These are phyloP conservation scores for Drosophila nr. medialis DNA, from an alignment of 2,888 invertebrate genomes.

Conservation along the genomic window DNA sequence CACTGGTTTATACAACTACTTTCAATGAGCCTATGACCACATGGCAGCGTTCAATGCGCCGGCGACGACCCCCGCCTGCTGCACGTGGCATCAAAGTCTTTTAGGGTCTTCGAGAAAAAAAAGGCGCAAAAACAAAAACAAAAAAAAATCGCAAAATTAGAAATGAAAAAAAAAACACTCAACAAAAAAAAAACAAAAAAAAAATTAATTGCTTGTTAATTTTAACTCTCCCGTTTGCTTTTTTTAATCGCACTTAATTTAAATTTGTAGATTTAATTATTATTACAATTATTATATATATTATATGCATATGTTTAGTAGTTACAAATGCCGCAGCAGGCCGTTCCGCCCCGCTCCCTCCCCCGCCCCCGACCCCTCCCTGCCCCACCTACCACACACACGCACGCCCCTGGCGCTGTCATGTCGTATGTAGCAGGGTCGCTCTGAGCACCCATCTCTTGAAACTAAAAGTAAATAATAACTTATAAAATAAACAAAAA, in stretches of 20 bases:
- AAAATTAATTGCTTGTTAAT: conserved; percentile 72
- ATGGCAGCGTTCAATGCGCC: conserved; percentile 14
- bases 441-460: conserved; percentile 73
- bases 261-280: conserved; percentile 72
- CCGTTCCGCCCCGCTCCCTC: conserved; percentile 50
- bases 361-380: conserved; percentile 36
- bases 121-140: conserved; percentile 34
- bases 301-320: conserved; percentile 70
- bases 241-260: conserved; percentile 71
- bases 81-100: conserved; percentile 61
- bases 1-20: conserved; percentile 87
- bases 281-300: conserved; percentile 74
- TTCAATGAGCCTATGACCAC: conserved; percentile 83
- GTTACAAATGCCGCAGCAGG: conserved; percentile 76
- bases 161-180: conserved; percentile 29
- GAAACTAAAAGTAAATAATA: conserved; percentile 43
- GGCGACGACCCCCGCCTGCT: conserved; percentile 32
- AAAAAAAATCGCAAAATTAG: conserved; percentile 46
- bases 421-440: conserved; percentile 57
- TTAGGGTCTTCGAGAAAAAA: conserved; percentile 45
- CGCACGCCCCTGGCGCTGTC: conserved; percentile 60
- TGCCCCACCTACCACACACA: neutral
- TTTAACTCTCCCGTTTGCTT: conserved; percentile 71
- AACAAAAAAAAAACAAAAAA: conserved; percentile 46
- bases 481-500: conserved; percentile 41